Evolutionary conservation across 1,140 invertebrate genomes (phyloP), one percentile per base, ranked within the genome.

Genomic region (Scaptomyza montana): DNA sequence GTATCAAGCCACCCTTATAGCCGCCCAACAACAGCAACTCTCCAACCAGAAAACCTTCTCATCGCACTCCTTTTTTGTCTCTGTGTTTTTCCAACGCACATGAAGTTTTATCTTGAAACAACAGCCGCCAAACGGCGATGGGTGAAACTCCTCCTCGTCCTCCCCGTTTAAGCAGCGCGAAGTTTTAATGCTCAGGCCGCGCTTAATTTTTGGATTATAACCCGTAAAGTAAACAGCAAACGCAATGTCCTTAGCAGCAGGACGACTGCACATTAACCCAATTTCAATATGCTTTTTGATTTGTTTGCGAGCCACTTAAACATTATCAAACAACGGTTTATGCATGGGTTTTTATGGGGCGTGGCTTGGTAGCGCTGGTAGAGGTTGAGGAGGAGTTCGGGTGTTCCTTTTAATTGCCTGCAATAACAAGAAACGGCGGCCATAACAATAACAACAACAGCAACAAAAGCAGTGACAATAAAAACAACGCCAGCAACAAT

Each of bases 211-310:
- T 63, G 81, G 87, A 86, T 90, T 90, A 90, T 87, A 87, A 86
- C 87, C 87, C 87, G 82, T 84, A 90, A 87, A 90, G 74, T 80
- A 90, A 90, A 90, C 82, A 79, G 57, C 59, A 71, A 69, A 69
- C 75, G 71, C 64, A 90, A 59, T 74, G 87, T 82, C 78, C 73
- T 78, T 77, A 86, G n/a, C 46, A 46, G 59, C 43, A 47, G 30
- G 61, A 30, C 65, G 54, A 56, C 63, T 74, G 81, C 77, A 87
- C 82, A 87, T 90, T 90, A 90, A 87, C 87, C 87, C 87, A 90
- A 90, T 90, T 90, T 84, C 87, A 90, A 90, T 87, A 90, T 89
- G 84, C 85, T 89, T 89, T 89, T 89, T 89, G 84, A 89, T 89
- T 89, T 89, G 84, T 89, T 89, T 89, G 85, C 70, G 47, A 85